A percentile compares a stretch with the other conserved stretches of the same genome.
phyloP scores from a whole-genome alignment of 2,888 invertebrate genomes.

The Campaea margaritaria region DNA sequence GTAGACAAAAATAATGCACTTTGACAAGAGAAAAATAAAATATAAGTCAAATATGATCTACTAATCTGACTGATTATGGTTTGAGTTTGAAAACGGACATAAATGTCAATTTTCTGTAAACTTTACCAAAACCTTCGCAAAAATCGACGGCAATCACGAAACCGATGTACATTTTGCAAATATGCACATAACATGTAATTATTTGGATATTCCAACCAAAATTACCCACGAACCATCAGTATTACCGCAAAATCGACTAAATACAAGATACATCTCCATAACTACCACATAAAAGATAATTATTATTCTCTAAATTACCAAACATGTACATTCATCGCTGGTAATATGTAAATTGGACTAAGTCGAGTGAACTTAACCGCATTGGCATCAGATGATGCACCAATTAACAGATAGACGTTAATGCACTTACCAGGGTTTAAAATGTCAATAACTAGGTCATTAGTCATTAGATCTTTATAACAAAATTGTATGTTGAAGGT shows the following conservation, averaged over 20 bases:
- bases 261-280: neutral
- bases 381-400: neutral
- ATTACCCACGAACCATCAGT: conserved; percentile 11
- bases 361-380: neutral
- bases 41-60: no score
- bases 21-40: no score
- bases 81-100: no score
- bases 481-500: no score
- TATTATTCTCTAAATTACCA: conserved; percentile 1
- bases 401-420: neutral
- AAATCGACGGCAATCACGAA: neutral
- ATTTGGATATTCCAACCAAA: conserved; percentile 4
- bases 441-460: conserved; percentile 2
- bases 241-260: conserved; percentile 14
- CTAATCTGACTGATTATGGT: no score
- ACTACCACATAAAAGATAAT: conserved; percentile 2
- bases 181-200: conserved; percentile 1
- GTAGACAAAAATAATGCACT: no score
- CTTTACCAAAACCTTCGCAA: neutral
- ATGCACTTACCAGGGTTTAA: conserved; percentile 8
- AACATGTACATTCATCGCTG: neutral
- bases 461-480: neutral
- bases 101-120: no score
- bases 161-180: conserved; percentile 5
- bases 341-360: neutral